These are phyloP conservation scores for Amblyopsis rosae DNA, from an alignment of 2,113 vertebrate genomes.

Conservation along the genomic window DNA sequence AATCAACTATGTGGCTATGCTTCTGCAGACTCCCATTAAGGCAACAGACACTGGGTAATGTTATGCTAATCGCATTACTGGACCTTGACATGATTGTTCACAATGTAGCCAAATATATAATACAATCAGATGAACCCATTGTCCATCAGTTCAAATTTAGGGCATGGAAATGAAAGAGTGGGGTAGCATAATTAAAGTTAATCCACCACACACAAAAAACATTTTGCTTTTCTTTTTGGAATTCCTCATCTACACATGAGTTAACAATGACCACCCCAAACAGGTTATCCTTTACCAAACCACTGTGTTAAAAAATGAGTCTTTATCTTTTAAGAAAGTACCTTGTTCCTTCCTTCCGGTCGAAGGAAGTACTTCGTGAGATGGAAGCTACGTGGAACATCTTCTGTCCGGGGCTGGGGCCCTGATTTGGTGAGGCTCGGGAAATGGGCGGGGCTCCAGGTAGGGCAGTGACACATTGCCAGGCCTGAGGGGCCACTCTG, in stretches of 20 bases:
- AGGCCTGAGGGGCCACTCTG: slow-evolving; percentile 82
- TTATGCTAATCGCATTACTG: slow-evolving; percentile 14
- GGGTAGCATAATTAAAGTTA: too few species aligned
- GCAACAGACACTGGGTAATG: not conserved
- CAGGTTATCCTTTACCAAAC: too few species aligned
- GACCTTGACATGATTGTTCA: slow-evolving; percentile 13
- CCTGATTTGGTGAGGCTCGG: slow-evolving; percentile 80
- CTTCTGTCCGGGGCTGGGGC: slow-evolving; percentile 79
- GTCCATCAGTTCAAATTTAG: too few species aligned
- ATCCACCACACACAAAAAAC: too few species aligned
- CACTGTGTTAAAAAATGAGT: not conserved
- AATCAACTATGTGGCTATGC: not conserved
- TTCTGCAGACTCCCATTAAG: not conserved
- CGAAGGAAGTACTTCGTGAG: slow-evolving; percentile 85
- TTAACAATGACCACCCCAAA: too few species aligned
- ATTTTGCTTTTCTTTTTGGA: too few species aligned
- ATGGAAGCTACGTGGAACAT: slow-evolving; percentile 82
- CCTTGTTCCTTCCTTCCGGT: slow-evolving; percentile 84
- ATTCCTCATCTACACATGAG: too few species aligned
- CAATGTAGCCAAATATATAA: too few species aligned
- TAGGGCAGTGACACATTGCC: slow-evolving; percentile 82
- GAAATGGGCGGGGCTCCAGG: slow-evolving; percentile 78
- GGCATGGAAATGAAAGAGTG: too few species aligned
- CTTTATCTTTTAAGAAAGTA: slow-evolving; percentile 39
- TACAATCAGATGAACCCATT: too few species aligned